A percentile compares a stretch with the other conserved stretches of the same genome.
Conservation (phyloP, 2,888 invertebrate species). For the Heliconius erato region DNA sequence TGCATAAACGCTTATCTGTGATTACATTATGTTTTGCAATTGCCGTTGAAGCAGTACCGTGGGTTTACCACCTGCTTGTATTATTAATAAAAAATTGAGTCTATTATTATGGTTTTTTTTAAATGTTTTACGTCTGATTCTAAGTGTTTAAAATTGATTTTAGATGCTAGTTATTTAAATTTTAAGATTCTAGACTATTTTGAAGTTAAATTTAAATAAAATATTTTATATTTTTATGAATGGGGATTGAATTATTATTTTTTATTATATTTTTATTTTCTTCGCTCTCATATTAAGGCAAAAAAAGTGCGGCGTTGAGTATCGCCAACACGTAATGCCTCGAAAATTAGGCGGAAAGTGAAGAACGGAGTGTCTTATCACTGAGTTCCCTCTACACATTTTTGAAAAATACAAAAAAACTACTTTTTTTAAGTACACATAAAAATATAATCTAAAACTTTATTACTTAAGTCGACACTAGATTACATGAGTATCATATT, state of each 20-base stretch:
- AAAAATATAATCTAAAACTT: background rate
- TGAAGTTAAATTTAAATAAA: too few species aligned
- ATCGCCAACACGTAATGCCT: background rate
- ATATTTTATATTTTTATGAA: too few species aligned
- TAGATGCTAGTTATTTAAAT: too few species aligned
- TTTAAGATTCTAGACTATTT: too few species aligned
- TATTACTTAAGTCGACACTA: background rate
- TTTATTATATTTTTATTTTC: background rate
- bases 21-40: slow-evolving; percentile 50
- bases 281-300: background rate
- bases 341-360: background rate
- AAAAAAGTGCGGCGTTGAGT: background rate
- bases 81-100: slow-evolving; percentile 13
- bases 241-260: too few species aligned
- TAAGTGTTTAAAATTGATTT: too few species aligned
- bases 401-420: too few species aligned
- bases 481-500: slow-evolving; percentile 5
- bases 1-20: slow-evolving; percentile 54
- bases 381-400: background rate
- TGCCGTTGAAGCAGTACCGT: slow-evolving; percentile 24
- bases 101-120: background rate
- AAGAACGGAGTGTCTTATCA: background rate
- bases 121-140: background rate
- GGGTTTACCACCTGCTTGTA: slow-evolving; percentile 39
- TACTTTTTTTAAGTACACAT: background rate